phyloP scores from a whole-genome alignment of 1,140 invertebrate species.

The Drosophila bifasciata region DNA sequence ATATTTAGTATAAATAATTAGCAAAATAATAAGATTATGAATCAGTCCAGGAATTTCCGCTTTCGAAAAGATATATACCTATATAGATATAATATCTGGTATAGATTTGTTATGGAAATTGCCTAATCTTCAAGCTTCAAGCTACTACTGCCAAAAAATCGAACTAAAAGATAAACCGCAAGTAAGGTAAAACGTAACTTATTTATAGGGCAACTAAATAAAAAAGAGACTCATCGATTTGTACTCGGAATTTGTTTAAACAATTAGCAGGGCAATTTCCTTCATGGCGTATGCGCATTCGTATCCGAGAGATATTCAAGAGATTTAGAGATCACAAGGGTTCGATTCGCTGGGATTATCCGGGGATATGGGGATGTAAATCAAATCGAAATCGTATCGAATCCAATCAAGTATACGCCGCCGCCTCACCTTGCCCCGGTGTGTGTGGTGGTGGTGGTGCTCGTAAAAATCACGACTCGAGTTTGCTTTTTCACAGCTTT shows the following conservation, averaged over 20 bases:
- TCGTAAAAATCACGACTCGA: constrained; percentile 51
- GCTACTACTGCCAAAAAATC: not conserved
- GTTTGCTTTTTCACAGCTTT: constrained; percentile 45
- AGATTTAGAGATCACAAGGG: constrained; percentile 33
- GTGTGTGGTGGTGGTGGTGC: constrained; percentile 36
- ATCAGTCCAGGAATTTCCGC: constrained; percentile 33
- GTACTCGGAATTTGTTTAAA: constrained; percentile 5
- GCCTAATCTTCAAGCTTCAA: not conserved
- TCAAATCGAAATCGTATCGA: constrained; percentile 77
- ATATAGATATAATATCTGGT: not conserved
- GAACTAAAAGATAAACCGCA: constrained; percentile 1
- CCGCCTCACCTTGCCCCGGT: constrained; percentile 22
- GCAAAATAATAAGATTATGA: constrained; percentile 14
- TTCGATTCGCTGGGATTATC: constrained; percentile 2
- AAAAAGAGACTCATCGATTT: not conserved
- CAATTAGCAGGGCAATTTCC: constrained; percentile 62
- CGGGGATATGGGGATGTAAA: constrained; percentile 70
- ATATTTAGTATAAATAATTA: constrained; percentile 1
- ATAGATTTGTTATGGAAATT: not conserved
- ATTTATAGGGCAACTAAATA: constrained; percentile 36
- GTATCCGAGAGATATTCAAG: not conserved
- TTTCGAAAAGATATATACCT: not conserved
- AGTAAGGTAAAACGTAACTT: constrained; percentile 7
- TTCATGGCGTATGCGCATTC: constrained; percentile 14
- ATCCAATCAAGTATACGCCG: constrained; percentile 64